Evolutionary conservation across 2,797 vertebrate species (phyloP).

Genomic region (Podargus strigoides): DNA sequence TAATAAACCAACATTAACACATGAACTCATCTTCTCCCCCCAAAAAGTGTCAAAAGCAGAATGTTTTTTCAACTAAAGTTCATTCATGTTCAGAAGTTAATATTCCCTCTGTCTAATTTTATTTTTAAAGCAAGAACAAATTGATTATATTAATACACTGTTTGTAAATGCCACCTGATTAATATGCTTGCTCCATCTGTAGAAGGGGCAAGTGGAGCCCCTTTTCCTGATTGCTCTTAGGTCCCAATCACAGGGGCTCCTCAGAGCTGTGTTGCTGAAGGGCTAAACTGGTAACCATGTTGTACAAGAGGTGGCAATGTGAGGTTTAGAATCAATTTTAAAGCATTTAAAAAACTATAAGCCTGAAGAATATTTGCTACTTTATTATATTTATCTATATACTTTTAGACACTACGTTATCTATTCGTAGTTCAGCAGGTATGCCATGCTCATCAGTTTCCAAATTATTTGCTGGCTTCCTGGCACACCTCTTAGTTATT

Average conservation of each 20-base stretch:
- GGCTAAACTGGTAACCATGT: background rate
- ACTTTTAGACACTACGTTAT: slow-evolving; percentile 49
- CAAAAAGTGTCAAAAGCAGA: background rate
- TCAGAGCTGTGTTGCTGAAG: background rate
- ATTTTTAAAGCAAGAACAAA: background rate
- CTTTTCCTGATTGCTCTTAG: background rate
- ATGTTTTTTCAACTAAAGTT: background rate
- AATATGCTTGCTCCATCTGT: background rate
- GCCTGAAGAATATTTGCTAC: background rate
- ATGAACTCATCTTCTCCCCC: background rate
- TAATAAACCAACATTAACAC: background rate
- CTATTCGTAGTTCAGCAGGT: slow-evolving; percentile 69
- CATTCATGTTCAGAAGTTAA: background rate
- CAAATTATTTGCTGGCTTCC: slow-evolving; percentile 71
- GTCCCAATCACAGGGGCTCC: background rate
- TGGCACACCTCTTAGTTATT: slow-evolving; percentile 72
- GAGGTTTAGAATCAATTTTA: background rate
- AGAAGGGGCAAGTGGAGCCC: background rate
- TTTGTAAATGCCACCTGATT: background rate
- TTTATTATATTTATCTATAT: slow-evolving; percentile 53
- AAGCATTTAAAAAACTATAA: background rate
- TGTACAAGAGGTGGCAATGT: background rate
- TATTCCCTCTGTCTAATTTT: background rate
- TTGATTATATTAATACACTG: background rate
- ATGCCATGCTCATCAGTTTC: slow-evolving; percentile 66